Conservation (phyloP, 2,797 vertebrate genomes). For the Ficedula albicollis region DNA sequence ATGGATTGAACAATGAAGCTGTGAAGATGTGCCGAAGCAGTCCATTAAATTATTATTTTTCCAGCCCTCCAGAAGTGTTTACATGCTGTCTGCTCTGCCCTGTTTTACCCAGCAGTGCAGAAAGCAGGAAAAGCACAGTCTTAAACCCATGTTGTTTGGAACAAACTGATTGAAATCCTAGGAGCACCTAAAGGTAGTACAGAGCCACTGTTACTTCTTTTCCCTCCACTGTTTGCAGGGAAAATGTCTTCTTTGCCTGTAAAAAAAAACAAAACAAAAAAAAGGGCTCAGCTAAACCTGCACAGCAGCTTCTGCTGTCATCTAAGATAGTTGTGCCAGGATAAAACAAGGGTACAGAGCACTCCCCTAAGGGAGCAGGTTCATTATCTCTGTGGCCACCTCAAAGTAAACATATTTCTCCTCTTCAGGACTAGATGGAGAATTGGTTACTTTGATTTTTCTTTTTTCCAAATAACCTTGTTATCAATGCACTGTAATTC, state of each 20-base stretch:
- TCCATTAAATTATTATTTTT: conserved; percentile 64
- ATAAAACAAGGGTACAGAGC: not conserved
- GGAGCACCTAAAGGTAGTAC: not conserved
- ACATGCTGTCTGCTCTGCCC: conserved; percentile 11
- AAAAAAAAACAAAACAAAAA: not conserved
- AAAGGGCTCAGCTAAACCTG: not conserved
- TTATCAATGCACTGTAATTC: conserved; percentile 15
- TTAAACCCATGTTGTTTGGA: not conserved
- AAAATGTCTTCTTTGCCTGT: not conserved
- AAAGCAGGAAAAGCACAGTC: not conserved
- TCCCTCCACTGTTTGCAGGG: not conserved
- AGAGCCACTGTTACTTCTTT: not conserved
- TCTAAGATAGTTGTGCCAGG: not conserved
- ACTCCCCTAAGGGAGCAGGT: not conserved
- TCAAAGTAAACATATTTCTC: not conserved
- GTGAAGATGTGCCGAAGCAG: conserved; percentile 63
- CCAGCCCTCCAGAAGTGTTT: conserved; percentile 48
- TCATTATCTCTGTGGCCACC: not conserved
- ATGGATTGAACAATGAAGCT: conserved; percentile 44
- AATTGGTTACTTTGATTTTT: not conserved
- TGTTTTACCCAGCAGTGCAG: not conserved
- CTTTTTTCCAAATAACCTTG: not conserved
- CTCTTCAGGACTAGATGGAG: conserved; percentile 15
- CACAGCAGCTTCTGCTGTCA: conserved; percentile 23
- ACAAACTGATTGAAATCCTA: not conserved